phyloP scores from a whole-genome alignment of 2,888 invertebrate species.

The Biston betularia region DNA sequence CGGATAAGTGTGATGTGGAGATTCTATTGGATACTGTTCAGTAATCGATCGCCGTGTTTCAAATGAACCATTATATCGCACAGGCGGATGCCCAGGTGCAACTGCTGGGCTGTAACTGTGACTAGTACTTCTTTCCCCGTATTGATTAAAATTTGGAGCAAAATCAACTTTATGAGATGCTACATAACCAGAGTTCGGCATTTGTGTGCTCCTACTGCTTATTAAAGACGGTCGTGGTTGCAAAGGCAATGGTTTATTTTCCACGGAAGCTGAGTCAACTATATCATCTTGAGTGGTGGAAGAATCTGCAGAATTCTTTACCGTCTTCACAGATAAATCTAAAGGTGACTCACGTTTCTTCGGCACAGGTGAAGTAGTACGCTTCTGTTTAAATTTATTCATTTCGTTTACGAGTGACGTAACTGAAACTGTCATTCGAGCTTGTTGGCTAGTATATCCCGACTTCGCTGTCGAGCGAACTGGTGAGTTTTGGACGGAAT shows the following conservation, averaged over 20 bases:
- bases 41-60: conserved; percentile 62
- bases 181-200: conserved; percentile 59
- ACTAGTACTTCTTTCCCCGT: conserved; percentile 68
- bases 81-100: conserved; percentile 60
- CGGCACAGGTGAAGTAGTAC: conserved; percentile 90
- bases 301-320: conserved; percentile 95
- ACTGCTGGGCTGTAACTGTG: conserved; percentile 58
- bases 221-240: conserved; percentile 68
- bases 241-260: conserved; percentile 67
- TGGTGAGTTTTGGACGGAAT: conserved; percentile 71
- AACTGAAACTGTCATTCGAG: conserved; percentile 81
- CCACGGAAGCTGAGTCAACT: conserved; percentile 76
- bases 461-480: conserved; percentile 71
- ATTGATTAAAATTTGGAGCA: conserved; percentile 89
- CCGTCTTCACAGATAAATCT: conserved; percentile 95
- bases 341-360: conserved; percentile 92
- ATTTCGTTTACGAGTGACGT: conserved; percentile 80
- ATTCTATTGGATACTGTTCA: conserved; percentile 70
- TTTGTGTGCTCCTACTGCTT: conserved; percentile 58
- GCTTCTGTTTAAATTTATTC: conserved; percentile 78
- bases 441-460: conserved; percentile 74
- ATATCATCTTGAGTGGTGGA: conserved; percentile 91
- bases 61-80: conserved; percentile 72
- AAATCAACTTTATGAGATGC: conserved; percentile 92
- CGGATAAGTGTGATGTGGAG: conserved; percentile 68